phyloP scores from a whole-genome alignment of 2,888 invertebrate species.

The Conops quadrifasciatus region DNA sequence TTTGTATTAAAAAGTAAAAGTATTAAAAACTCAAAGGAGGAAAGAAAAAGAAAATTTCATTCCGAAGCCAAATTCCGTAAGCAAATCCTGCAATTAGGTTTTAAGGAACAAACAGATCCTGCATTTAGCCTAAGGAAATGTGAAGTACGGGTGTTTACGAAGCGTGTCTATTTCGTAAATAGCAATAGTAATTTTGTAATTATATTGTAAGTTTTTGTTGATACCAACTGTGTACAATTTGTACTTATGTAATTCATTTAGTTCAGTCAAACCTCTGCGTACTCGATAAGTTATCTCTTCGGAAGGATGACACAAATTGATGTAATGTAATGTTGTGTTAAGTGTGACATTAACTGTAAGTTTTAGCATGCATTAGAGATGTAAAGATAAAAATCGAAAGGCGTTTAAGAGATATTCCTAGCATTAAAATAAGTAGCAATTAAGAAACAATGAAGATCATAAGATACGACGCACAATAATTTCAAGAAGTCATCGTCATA shows the following conservation, averaged over 20 bases:
- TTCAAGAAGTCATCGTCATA: too few relatives aligned
- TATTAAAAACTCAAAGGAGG: conserved; percentile 39
- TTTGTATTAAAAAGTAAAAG: conserved; percentile 21
- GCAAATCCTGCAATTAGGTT: conserved; percentile 41
- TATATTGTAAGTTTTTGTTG: conserved; percentile 12
- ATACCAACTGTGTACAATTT: neutral
- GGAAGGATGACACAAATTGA: neutral
- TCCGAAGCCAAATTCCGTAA: conserved; percentile 56
- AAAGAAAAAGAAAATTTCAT: conserved; percentile 45
- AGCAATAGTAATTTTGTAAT: conserved; percentile 15
- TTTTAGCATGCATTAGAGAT: conserved; percentile 5
- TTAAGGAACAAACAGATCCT: conserved; percentile 24
- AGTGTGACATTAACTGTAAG: conserved; percentile 19
- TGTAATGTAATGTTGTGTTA: neutral
- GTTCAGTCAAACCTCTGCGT: neutral
- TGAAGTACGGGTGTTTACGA: neutral
- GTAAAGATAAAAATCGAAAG: neutral
- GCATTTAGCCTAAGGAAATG: too few relatives aligned
- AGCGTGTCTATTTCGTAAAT: conserved; percentile 22
- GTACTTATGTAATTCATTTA: neutral
- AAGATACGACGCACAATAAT: too few relatives aligned
- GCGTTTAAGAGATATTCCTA: neutral
- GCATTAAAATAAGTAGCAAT: neutral
- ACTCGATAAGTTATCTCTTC: neutral
- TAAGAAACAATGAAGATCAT: neutral